Evolutionary conservation across 2,797 vertebrate genomes (phyloP).

Genomic region (Pseudochromis fuscus): DNA sequence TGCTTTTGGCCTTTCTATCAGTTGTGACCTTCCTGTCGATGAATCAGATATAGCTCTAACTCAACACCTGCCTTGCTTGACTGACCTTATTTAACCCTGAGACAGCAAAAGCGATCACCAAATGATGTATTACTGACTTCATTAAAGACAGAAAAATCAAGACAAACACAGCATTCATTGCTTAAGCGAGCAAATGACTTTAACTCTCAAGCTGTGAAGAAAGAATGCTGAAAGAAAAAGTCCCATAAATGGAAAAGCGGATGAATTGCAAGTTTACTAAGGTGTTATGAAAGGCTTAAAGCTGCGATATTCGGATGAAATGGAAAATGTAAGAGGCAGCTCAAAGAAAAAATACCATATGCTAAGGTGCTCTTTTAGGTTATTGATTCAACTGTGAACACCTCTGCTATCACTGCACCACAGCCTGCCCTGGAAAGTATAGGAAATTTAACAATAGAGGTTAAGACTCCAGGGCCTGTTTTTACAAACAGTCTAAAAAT

Average conservation of each 20-base stretch:
- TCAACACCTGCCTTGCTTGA: not conserved
- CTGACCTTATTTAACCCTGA: no score
- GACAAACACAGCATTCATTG: not conserved
- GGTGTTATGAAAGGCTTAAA: constrained; percentile 11
- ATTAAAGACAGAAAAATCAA: not conserved
- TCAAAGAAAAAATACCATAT: constrained; percentile 16
- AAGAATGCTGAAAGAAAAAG: not conserved
- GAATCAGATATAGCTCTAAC: not conserved
- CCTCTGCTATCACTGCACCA: constrained; percentile 4
- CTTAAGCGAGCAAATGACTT: not conserved
- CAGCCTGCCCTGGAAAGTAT: constrained; percentile 23
- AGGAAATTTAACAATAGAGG: constrained; percentile 7
- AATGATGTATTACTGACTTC: not conserved
- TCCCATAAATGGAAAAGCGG: constrained; percentile 13
- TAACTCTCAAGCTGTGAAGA: not conserved
- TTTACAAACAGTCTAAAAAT: constrained; percentile 41
- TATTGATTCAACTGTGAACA: constrained; percentile 27
- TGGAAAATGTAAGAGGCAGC: constrained; percentile 9
- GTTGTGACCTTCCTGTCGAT: not conserved
- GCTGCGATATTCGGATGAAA: constrained; percentile 15
- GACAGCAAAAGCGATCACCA: not conserved
- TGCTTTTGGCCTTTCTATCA: not conserved
- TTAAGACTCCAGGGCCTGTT: constrained; percentile 13
- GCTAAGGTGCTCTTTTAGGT: constrained; percentile 22
- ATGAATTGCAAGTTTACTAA: constrained; percentile 26